A percentile compares a stretch with the other conserved stretches of the same genome.
Evolutionary conservation across 2,888 invertebrate species (phyloP).

Genomic region (Formica aserva): DNA sequence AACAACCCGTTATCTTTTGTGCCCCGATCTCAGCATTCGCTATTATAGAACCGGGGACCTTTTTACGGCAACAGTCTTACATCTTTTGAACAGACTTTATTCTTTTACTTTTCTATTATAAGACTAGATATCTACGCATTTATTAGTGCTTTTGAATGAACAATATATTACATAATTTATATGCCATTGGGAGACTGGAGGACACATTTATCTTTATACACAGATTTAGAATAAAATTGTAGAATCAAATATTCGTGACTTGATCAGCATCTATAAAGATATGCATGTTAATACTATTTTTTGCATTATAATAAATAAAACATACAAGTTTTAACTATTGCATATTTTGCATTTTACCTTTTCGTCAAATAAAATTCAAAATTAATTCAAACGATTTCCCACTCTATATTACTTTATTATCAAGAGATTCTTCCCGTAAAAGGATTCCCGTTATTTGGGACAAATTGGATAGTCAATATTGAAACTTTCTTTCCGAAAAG

Average conservation of each 20-base stretch:
- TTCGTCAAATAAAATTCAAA: background rate
- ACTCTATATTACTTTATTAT: background rate
- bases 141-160: background rate
- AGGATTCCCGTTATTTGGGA: background rate
- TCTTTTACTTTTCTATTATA: constrained; percentile 3
- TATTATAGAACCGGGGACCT: background rate
- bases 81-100: constrained; percentile 29
- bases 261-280: background rate
- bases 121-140: background rate
- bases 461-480: constrained; percentile 14
- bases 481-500: constrained; percentile 18
- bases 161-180: background rate
- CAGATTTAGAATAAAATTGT: background rate
- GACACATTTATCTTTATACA: background rate
- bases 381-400: background rate
- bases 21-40: background rate
- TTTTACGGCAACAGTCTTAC: constrained; percentile 6
- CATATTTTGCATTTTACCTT: background rate
- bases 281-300: background rate
- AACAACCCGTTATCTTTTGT: constrained; percentile 44
- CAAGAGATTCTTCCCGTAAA: background rate
- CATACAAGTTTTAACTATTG: background rate
- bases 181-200: background rate
- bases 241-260: background rate
- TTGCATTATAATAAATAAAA: background rate